Percentiles rank a stretch among this genome's conserved stretches.
phyloP scores from a whole-genome alignment of 2,888 invertebrate species.

The Heterodera filipjevi region DNA sequence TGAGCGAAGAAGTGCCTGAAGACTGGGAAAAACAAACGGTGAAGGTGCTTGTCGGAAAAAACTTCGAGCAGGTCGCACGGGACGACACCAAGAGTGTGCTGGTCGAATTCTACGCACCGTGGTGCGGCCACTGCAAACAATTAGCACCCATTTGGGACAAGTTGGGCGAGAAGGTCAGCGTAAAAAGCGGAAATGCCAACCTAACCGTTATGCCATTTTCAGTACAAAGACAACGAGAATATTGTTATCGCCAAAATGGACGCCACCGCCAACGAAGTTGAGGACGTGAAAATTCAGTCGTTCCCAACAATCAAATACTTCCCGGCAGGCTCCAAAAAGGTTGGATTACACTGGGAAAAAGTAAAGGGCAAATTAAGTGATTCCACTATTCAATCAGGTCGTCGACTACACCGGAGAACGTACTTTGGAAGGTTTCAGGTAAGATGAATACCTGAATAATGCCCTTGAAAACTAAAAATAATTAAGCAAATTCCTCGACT shows the following conservation, averaged over 20 bases:
- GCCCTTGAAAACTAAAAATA: constrained; percentile 52
- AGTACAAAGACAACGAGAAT: constrained; percentile 78
- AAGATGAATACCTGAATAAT: not conserved
- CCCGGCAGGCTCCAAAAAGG: constrained; percentile 86
- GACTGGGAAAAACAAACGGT: constrained; percentile 97
- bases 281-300: constrained; percentile 64
- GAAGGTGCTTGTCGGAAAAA: constrained; percentile 85
- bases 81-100: constrained; percentile 87
- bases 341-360: not conserved
- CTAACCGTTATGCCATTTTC: not conserved
- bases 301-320: constrained; percentile 91
- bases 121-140: constrained; percentile 87
- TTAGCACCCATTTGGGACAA: constrained; percentile 93
- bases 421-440: constrained; percentile 77
- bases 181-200: not conserved
- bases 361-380: not conserved
- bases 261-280: constrained; percentile 88
- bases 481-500: constrained; percentile 89
- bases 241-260: constrained; percentile 97
- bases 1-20: constrained; percentile 88
- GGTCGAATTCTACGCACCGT: constrained; percentile 83
- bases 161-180: constrained; percentile 78
- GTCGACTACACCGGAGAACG: constrained; percentile 94
- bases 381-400: constrained; percentile 45
- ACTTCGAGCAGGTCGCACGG: constrained; percentile 90